Conservation (phyloP, 1,140 invertebrate genomes). For the Acromyrmex heyeri region DNA sequence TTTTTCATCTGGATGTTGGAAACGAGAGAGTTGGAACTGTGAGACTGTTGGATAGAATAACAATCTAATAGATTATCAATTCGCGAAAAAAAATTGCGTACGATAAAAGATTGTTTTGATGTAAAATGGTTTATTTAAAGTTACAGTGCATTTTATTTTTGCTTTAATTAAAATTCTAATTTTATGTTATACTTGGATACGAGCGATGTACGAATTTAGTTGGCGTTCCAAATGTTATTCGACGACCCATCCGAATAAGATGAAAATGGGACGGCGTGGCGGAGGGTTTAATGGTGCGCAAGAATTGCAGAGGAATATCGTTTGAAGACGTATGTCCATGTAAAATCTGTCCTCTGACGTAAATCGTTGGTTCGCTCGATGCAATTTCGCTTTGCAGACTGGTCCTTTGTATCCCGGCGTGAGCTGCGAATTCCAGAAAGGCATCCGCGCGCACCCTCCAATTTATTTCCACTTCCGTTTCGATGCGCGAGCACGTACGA, state of each 20-base stretch:
- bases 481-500: constrained; percentile 33
- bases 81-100: neutral
- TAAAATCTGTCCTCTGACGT: constrained; percentile 48
- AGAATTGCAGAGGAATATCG: constrained; percentile 28
- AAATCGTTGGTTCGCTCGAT: constrained; percentile 25
- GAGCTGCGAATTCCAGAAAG: constrained; percentile 33
- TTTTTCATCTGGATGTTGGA: too few species aligned
- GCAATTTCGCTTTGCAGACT: constrained; percentile 41
- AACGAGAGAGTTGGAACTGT: too few species aligned
- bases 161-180: neutral
- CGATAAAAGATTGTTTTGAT: neutral
- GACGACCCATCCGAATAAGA: neutral
- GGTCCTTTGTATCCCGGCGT: constrained; percentile 27
- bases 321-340: constrained; percentile 37
- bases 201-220: neutral
- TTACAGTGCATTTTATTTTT: neutral
- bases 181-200: neutral
- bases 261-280: constrained; percentile 4
- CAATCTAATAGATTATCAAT: neutral
- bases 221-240: neutral
- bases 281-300: constrained; percentile 37
- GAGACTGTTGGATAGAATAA: neutral
- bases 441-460: constrained; percentile 40
- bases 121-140: neutral
- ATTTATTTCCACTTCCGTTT: constrained; percentile 59